Evolutionary conservation across 35 echinoderm and acorn worm species (phyloP), one percentile per base, ranked within the genome.

Genomic region (Diadema setosum): DNA sequence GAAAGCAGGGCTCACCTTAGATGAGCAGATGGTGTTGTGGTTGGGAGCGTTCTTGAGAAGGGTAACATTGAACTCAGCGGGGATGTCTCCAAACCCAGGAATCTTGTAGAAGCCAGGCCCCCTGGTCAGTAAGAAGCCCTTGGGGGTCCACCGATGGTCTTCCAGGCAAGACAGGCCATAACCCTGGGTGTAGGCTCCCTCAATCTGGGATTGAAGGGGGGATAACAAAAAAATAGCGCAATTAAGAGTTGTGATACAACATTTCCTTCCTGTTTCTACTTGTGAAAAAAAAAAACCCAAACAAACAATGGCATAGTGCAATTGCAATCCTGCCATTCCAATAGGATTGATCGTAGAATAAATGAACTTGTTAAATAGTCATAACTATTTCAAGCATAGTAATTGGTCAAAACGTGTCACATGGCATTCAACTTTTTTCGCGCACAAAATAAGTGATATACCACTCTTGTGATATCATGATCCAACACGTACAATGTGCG

Each of bases 101-200:
- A 97, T 90, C 83, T 93, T 97, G 63, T 97, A 97, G 39, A 97
- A 87, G 3, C 95, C 95, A 49, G 95, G 91, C 14, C 95, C 95
- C 85, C 82, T 93, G 56, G 95, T 97, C 65, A 97, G 83, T 3
- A 97, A 84, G 24, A 93, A 74, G n/a, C 95, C 95, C 20, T 39
- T 74, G 15, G 87, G 90, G 20, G 87, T 82, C 70, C 74, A 93
- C 14, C 95, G 82, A 42, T 90, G 84, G 26, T 97, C 95, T 76
- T 97, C 95, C 15, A 93, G 58, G 7, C 85, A 83, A 59, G 87
- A 90, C 25, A 85, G 80, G 40, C 95, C 95, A 64, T 97, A 97
- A 23, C 95, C 95, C 59, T 97, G 95, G 42, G 88, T 45, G 55
- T 93, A 97, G 58, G 58, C 95, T 21, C 95, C 95, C 69, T 97